A percentile compares a stretch with the other conserved stretches of the same genome.
These are phyloP conservation scores for Corythornis madagascariensis DNA, from an alignment of 2,113 vertebrate genomes.

Conservation along the genomic window DNA sequence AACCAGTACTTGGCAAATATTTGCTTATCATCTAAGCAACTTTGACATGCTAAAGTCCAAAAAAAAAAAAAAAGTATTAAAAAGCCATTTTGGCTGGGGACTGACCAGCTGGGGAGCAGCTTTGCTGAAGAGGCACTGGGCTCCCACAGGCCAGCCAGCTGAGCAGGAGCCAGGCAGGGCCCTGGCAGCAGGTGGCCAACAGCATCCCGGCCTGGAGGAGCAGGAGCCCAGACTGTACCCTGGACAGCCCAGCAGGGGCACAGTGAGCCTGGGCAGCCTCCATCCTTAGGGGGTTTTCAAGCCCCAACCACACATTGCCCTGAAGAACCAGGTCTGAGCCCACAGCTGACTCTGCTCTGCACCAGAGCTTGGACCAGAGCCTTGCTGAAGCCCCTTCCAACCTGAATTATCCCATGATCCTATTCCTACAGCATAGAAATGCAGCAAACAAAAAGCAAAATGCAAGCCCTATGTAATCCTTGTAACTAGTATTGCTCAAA, in stretches of 20 bases:
- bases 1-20: neutral
- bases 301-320: neutral
- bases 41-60: neutral
- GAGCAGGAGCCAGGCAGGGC: neutral
- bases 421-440: neutral
- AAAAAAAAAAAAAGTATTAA: neutral
- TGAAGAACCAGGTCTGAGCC: neutral
- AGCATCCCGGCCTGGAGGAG: neutral
- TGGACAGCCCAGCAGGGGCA: neutral
- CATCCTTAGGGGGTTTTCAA: neutral
- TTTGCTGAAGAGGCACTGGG: neutral
- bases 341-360: neutral
- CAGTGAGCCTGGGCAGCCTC: neutral
- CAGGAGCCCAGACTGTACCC: neutral
- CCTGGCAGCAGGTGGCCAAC: neutral
- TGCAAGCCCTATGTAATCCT: neutral
- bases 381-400: neutral
- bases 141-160: neutral
- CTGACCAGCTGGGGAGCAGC: neutral
- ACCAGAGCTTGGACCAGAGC: neutral
- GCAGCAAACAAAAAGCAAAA: neutral
- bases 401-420: accelerated
- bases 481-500: accelerated
- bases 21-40: neutral
- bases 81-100: neutral